Evolutionary conservation across 1,140 invertebrate species (phyloP).

Genomic region (Pentalonia nigronervosa): DNA sequence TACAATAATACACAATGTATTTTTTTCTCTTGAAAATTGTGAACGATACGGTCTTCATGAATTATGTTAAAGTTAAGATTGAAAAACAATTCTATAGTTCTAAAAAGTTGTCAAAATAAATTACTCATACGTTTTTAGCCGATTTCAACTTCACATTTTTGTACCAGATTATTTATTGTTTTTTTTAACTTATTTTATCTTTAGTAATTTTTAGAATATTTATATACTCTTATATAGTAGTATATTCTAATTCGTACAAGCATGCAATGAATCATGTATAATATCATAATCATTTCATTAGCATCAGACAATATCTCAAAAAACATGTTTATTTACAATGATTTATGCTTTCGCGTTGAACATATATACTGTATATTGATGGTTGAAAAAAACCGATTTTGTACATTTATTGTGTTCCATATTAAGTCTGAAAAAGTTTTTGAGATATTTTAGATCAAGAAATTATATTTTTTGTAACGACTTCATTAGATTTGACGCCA

Average conservation of each 20-base stretch:
- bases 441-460: background rate
- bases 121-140: background rate
- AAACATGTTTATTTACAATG: conserved; percentile 8
- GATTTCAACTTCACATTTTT: conserved; percentile 2
- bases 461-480: background rate
- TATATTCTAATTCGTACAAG: background rate
- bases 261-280: background rate
- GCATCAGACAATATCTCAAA: background rate
- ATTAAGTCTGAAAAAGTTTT: conserved; percentile 4
- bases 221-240: background rate
- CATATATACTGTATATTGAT: background rate
- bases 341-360: background rate
- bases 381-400: background rate
- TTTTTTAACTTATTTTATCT: background rate
- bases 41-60: background rate
- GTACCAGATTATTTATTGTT: conserved; percentile 20
- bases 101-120: background rate
- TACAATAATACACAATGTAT: background rate
- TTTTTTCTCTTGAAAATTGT: background rate
- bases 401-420: background rate
- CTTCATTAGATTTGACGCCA: background rate
- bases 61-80: background rate
- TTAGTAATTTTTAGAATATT: background rate
- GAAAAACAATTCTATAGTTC: background rate
- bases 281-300: background rate